A percentile compares a stretch with the other conserved stretches of the same genome.
Evolutionary conservation across 2,797 vertebrate genomes (phyloP).

Genomic region (Prionace glauca): DNA sequence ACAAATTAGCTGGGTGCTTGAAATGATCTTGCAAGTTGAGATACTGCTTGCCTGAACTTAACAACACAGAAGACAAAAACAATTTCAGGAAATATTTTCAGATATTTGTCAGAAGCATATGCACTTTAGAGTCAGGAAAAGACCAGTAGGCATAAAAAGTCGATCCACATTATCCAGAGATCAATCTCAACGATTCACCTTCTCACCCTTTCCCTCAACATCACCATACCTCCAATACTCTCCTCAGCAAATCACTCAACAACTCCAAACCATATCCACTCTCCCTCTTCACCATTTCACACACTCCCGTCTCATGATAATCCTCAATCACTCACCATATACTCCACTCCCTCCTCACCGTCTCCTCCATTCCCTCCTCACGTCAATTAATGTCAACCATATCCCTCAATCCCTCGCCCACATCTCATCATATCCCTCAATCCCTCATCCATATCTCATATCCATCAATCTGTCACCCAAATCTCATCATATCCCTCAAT

Average conservation of each 20-base stretch:
- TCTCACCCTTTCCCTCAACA: background rate
- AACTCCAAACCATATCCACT: background rate
- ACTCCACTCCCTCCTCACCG: background rate
- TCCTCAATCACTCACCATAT: background rate
- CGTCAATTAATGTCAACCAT: background rate
- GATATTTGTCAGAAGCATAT: background rate
- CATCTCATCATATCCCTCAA: background rate
- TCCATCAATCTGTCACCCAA: background rate
- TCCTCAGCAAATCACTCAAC: background rate
- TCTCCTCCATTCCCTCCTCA: background rate
- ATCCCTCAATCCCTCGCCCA: background rate
- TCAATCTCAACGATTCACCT: background rate
- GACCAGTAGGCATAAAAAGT: background rate
- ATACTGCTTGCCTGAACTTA: background rate
- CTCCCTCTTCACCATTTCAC: background rate
- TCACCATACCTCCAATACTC: background rate
- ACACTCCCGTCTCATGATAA: background rate
- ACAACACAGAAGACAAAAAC: background rate
- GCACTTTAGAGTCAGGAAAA: background rate
- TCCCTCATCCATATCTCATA: background rate
- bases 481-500: background rate
- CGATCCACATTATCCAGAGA: background rate
- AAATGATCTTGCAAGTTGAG: background rate
- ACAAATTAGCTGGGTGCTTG: background rate
- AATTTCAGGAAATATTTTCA: slow-evolving; percentile 7